A percentile compares a stretch with the other conserved stretches of the same genome.
Conservation (phyloP, 2,888 invertebrate species). For the Eudasyphora cyanicolor region DNA sequence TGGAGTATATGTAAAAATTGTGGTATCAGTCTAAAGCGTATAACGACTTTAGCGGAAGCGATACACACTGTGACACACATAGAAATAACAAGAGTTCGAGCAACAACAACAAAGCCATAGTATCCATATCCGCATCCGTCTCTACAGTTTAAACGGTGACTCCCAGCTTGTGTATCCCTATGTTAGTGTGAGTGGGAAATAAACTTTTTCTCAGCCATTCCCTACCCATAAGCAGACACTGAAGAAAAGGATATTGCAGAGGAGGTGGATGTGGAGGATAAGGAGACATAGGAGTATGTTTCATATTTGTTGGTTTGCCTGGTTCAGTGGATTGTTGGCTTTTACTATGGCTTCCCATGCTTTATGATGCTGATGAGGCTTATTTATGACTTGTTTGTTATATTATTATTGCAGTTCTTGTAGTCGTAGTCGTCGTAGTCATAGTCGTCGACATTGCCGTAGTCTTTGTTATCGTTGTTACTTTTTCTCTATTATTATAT, state of each 20-base stretch:
- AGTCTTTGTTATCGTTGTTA: conserved; percentile 22
- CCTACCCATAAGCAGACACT: not conserved
- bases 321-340: too few species aligned
- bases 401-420: conserved; percentile 62
- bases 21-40: conserved; percentile 16
- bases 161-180: not conserved
- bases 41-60: not conserved
- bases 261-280: not conserved
- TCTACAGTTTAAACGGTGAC: not conserved
- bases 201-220: not conserved
- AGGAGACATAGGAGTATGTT: not conserved
- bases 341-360: conserved; percentile 33
- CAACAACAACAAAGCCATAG: not conserved
- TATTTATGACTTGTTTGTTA: conserved; percentile 61
- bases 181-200: not conserved
- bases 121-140: conserved; percentile 10
- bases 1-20: not conserved
- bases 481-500: conserved; percentile 58
- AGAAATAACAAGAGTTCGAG: not conserved
- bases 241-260: too few species aligned
- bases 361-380: conserved; percentile 65
- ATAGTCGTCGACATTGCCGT: conserved; percentile 8
- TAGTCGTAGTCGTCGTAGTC: not conserved
- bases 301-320: conserved; percentile 6
- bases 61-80: not conserved